Evolutionary conservation across 1,140 invertebrate species (phyloP).

Genomic region (Camponotus vicinus): DNA sequence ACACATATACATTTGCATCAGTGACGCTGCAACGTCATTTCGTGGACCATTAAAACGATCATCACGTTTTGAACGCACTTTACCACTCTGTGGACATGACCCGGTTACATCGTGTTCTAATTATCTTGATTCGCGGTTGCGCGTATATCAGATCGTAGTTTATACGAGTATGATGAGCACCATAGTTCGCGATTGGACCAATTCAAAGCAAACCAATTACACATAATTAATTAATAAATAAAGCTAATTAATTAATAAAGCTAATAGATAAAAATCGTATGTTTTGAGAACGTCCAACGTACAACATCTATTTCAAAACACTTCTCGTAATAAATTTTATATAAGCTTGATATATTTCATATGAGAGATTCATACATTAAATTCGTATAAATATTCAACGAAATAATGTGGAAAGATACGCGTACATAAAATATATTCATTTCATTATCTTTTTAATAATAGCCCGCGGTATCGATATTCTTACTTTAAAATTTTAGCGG

Average conservation of each 20-base stretch:
- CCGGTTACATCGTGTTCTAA: slow-evolving; percentile 77
- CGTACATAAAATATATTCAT: slow-evolving; percentile 51
- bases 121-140: slow-evolving; percentile 74
- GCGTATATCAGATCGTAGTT: slow-evolving; percentile 73
- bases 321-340: neutral
- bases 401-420: slow-evolving; percentile 5
- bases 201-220: slow-evolving; percentile 44
- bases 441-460: slow-evolving; percentile 62
- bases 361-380: slow-evolving; percentile 13
- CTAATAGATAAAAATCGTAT: neutral
- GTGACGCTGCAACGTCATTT: slow-evolving; percentile 58
- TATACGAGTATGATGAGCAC: slow-evolving; percentile 50
- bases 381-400: slow-evolving; percentile 54
- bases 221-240: no score
- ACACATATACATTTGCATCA: slow-evolving; percentile 26
- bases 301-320: neutral
- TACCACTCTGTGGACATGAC: slow-evolving; percentile 73
- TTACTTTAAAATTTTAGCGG: slow-evolving; percentile 52
- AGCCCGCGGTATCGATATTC: slow-evolving; percentile 50
- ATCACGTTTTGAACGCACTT: slow-evolving; percentile 75
- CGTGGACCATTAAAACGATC: slow-evolving; percentile 75
- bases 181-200: slow-evolving; percentile 56
- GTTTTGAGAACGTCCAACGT: neutral
- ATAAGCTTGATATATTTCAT: neutral
- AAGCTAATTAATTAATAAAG: no score